Conservation (phyloP, 2,888 invertebrate genomes). For the Lymantria dispar region DNA sequence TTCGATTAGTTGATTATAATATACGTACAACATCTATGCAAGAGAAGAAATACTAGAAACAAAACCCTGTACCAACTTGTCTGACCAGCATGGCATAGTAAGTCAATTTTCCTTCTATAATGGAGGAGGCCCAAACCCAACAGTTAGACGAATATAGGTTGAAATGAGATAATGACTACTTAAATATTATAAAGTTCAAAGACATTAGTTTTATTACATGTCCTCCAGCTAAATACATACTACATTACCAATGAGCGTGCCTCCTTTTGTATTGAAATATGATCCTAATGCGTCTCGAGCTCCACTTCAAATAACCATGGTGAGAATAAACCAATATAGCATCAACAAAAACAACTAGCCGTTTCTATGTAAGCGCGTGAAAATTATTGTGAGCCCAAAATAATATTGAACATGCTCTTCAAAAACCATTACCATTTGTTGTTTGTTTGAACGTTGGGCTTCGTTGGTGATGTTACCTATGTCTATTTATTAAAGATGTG, state of each 20-base stretch:
- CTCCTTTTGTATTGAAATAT: conserved; percentile 34
- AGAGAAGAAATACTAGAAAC: too few relatives aligned
- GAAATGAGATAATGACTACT: too few relatives aligned
- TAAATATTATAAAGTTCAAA: too few relatives aligned
- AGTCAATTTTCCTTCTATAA: too few relatives aligned
- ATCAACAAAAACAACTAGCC: conserved; percentile 63
- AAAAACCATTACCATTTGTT: conserved; percentile 76
- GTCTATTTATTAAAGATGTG: conserved; percentile 44
- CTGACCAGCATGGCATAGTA: too few relatives aligned
- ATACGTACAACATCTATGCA: too few relatives aligned
- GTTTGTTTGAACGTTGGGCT: conserved; percentile 55
- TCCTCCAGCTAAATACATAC: too few relatives aligned
- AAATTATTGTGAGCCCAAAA: conserved; percentile 74
- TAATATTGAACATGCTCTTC: conserved; percentile 74
- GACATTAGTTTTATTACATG: too few relatives aligned
- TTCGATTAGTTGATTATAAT: too few relatives aligned
- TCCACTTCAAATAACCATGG: conserved; percentile 43
- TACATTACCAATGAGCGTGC: conserved; percentile 2
- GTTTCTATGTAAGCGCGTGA: conserved; percentile 66
- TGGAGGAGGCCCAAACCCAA: too few relatives aligned
- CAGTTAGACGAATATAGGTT: too few relatives aligned
- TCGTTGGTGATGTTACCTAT: conserved; percentile 31
- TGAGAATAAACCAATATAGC: conserved; percentile 54
- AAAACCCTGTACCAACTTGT: too few relatives aligned
- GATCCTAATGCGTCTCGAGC: conserved; percentile 34